These are phyloP conservation scores for Drosophila orosa DNA, from an alignment of 1,140 invertebrate species.

Conservation along the genomic window DNA sequence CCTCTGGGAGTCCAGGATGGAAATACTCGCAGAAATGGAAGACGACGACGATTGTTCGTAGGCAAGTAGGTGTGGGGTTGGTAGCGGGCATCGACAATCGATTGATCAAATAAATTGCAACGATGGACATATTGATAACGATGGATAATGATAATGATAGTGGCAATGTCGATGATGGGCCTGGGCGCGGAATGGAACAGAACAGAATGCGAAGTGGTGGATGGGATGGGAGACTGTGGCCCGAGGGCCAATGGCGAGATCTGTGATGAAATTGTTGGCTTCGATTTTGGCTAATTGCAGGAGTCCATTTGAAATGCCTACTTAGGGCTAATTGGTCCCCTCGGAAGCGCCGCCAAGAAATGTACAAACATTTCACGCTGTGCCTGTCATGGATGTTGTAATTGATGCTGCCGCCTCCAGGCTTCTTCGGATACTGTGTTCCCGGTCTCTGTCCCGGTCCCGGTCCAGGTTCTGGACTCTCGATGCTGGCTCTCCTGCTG, in stretches of 20 bases:
- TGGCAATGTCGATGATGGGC: conserved; percentile 41
- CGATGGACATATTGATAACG: conserved; percentile 40
- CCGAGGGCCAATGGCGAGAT: conserved; percentile 1
- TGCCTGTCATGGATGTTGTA: conserved; percentile 81
- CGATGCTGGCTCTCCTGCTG: conserved; percentile 12
- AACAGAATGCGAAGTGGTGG: conserved; percentile 2
- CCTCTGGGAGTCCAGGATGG: conserved; percentile 34
- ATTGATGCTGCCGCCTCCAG: conserved; percentile 75
- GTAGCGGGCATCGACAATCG: conserved; percentile 32
- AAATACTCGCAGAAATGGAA: conserved; percentile 1
- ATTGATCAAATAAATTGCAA: conserved; percentile 48
- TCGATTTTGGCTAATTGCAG: conserved; percentile 79
- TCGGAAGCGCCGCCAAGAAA: conserved; percentile 79
- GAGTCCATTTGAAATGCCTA: conserved; percentile 78
- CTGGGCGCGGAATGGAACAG: conserved; percentile 7
- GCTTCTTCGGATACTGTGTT: conserved; percentile 11
- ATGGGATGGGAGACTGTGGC: conserved; percentile 1
- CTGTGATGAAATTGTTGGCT: conserved; percentile 75
- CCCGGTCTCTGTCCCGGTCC: not conserved
- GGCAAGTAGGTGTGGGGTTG: conserved; percentile 14
- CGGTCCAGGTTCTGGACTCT: conserved; percentile 3
- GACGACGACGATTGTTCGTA: conserved; percentile 1
- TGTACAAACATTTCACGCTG: conserved; percentile 82
- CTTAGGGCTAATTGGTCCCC: conserved; percentile 80
- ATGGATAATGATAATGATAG: conserved; percentile 42